These are phyloP conservation scores for Hemicrepidius hirtus DNA, from an alignment of 2,888 invertebrate genomes.

Conservation along the genomic window DNA sequence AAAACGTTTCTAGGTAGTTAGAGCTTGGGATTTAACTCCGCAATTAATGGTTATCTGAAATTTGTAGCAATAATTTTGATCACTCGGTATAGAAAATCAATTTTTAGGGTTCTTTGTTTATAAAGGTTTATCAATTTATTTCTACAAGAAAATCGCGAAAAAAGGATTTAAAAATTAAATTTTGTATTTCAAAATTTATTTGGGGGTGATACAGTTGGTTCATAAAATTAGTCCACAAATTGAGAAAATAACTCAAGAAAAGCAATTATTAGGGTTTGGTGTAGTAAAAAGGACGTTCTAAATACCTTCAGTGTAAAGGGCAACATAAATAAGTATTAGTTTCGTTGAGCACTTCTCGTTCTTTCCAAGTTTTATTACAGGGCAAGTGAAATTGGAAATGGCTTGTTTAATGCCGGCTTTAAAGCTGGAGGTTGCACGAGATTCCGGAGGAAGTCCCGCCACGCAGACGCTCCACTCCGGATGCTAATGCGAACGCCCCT, in stretches of 20 bases:
- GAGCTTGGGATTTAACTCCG: too few relatives aligned
- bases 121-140: too few relatives aligned
- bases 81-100: too few relatives aligned
- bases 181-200: too few relatives aligned
- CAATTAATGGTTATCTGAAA: too few relatives aligned
- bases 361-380: conserved; percentile 61
- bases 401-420: conserved; percentile 65
- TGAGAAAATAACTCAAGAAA: conserved; percentile 2
- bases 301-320: conserved; percentile 14
- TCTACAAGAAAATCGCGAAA: too few relatives aligned
- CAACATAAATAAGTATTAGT: conserved; percentile 40
- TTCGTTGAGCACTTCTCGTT: conserved; percentile 34
- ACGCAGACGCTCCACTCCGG: conserved; percentile 60
- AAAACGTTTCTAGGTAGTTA: too few relatives aligned
- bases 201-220: too few relatives aligned
- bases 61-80: too few relatives aligned
- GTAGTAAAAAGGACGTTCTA: conserved; percentile 6
- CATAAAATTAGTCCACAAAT: neutral
- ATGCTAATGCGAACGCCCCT: conserved; percentile 68
- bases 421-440: conserved; percentile 62
- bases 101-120: too few relatives aligned
- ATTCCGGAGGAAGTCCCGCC: conserved; percentile 63
- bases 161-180: too few relatives aligned
- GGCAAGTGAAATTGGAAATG: conserved; percentile 65
- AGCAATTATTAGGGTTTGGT: conserved; percentile 15